phyloP scores from a whole-genome alignment of 2,113 vertebrate genomes.

The Heterotis niloticus region DNA sequence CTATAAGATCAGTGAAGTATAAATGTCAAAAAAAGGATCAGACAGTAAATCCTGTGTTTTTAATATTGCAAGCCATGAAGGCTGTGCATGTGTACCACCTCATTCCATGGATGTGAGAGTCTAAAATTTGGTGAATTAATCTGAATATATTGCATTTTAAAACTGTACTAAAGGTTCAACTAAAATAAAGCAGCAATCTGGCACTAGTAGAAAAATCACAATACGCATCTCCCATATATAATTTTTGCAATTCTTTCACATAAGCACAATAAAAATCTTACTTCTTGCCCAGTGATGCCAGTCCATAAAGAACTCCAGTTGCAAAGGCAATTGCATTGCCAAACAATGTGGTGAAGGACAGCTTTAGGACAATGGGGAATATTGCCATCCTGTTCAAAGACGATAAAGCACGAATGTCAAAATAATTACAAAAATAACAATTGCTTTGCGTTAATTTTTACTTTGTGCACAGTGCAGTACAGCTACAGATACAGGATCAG shows the following conservation, averaged over 20 bases:
- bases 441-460: too few species aligned
- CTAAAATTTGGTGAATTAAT: too few species aligned
- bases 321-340: conserved; percentile 90
- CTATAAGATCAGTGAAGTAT: neutral
- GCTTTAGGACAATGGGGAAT: conserved; percentile 76
- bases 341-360: conserved; percentile 84
- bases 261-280: conserved; percentile 50
- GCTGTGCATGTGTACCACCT: too few species aligned
- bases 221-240: neutral
- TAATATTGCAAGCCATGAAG: too few species aligned
- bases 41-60: too few species aligned
- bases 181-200: too few species aligned
- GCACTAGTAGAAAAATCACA: too few species aligned
- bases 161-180: neutral
- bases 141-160: neutral
- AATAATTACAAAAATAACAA: too few species aligned
- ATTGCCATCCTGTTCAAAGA: conserved; percentile 80
- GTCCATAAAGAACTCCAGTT: conserved; percentile 87
- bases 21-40: too few species aligned
- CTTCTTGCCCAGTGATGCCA: conserved; percentile 90
- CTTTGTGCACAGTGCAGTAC: too few species aligned
- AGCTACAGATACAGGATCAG: too few species aligned
- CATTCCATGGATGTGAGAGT: too few species aligned
- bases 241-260: neutral
- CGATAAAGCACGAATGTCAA: conserved; percentile 2